Evolutionary conservation across 2,888 invertebrate genomes (phyloP), one percentile per base, ranked within the genome.

Genomic region (Clunio marinus): DNA sequence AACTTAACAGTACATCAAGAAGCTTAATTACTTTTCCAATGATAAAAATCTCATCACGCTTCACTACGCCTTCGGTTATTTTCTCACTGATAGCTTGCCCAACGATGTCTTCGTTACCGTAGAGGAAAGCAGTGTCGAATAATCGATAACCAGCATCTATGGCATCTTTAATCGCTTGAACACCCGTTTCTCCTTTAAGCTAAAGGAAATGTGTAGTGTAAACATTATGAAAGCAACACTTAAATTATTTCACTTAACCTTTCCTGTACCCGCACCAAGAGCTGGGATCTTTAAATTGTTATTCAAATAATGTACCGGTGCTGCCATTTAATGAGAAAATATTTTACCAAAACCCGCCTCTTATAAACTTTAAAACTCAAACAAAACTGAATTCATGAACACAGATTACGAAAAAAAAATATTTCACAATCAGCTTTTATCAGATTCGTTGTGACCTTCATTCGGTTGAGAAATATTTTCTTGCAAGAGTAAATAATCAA

Each of bases 211-310:
- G n/a, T n/a, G n/a, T n/a, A 10, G 32, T 32, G 32, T 32, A 32
- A 32, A 32, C 32, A 32, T 32, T 5, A 32, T 32, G n/a, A n/a
- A n/a, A n/a, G n/a, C n/a, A n/a, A n/a, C n/a, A n/a, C n/a, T n/a
- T n/a, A n/a, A 57, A 17, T 25, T 58, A 17, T 24, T 27, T 27
- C 13, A 8, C 2, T 76, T 77, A 74, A 85, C 85, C 73, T 77
- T 74, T 69, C 84, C 87, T 0, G 87, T 88, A 1, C 87, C 87
- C n/a, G 88, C 74, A 0, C 86, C 88, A 22, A 87, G 71, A 15
- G 80, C 74, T 0, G 87, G 87, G 74, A 88, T 84, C 63, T 80
- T 75, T 2, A 74, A 73, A 0, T 85, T 86, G 77, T 83, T 83
- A 74, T 82, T 84, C 45, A 88, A 77, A 59, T 32, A 35, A 35